Evolutionary conservation across 2,888 invertebrate genomes (phyloP).

Genomic region (Thecophora atra): DNA sequence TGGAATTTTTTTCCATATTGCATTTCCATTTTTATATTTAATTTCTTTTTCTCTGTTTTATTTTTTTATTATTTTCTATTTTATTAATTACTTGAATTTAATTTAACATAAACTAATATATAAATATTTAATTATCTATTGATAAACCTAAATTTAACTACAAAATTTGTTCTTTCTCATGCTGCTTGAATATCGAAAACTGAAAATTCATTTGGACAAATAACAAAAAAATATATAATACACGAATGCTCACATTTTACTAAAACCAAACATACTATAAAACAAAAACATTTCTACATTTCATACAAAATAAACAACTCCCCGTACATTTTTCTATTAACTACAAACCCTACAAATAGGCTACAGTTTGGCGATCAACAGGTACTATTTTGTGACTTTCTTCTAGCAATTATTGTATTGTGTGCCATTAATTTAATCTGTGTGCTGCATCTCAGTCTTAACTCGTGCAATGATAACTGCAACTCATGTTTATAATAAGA

Average conservation of each 20-base stretch:
- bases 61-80: neutral
- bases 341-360: conserved; percentile 49
- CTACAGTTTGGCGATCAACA: conserved; percentile 65
- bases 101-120: neutral
- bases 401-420: conserved; percentile 65
- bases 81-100: neutral
- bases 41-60: no score
- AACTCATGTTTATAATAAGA: conserved; percentile 56
- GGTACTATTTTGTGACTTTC: conserved; percentile 67
- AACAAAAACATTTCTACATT: neutral
- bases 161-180: neutral
- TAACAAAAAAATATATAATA: neutral
- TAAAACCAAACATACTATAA: no score
- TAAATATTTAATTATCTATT: neutral
- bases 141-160: neutral
- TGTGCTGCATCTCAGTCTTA: conserved; percentile 64
- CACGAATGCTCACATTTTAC: neutral
- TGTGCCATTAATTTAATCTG: conserved; percentile 66
- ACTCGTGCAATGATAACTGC: conserved; percentile 61
- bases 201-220: neutral
- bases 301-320: neutral
- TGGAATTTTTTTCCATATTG: no score
- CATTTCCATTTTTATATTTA: no score
- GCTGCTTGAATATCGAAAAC: conserved; percentile 5
- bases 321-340: neutral